Evolutionary conservation across 2,888 invertebrate genomes (phyloP).

Genomic region (Luffia ferchaultella): DNA sequence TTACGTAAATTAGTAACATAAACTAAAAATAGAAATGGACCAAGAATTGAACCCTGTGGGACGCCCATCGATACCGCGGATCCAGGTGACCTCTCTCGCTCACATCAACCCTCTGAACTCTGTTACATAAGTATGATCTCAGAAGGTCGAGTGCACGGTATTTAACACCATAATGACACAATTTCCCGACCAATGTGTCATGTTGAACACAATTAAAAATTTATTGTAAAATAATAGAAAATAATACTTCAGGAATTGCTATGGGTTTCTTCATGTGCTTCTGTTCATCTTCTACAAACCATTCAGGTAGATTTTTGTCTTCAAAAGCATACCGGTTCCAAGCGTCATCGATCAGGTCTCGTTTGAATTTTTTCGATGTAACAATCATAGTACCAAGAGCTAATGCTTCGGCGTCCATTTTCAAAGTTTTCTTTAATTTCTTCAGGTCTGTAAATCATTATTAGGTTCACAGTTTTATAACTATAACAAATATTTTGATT

Average conservation of each 20-base stretch:
- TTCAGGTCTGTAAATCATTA: slow-evolving; percentile 41
- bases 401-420: slow-evolving; percentile 85
- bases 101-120: too few species aligned
- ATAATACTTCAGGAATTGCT: slow-evolving; percentile 80
- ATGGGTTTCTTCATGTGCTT: slow-evolving; percentile 86
- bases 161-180: too few species aligned
- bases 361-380: slow-evolving; percentile 87
- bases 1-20: too few species aligned
- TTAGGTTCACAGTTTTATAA: slow-evolving; percentile 6
- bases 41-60: too few species aligned
- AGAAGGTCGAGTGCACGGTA: too few species aligned
- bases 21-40: too few species aligned
- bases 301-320: slow-evolving; percentile 90
- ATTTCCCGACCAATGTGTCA: too few species aligned
- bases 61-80: too few species aligned
- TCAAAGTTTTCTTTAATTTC: slow-evolving; percentile 66
- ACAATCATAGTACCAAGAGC: slow-evolving; percentile 93
- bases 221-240: too few species aligned
- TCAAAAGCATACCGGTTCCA: slow-evolving; percentile 95
- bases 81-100: too few species aligned
- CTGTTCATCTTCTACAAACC: slow-evolving; percentile 95
- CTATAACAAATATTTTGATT: background rate
- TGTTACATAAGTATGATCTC: too few species aligned
- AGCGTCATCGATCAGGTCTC: slow-evolving; percentile 89
- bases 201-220: too few species aligned